Conservation (phyloP, 2,888 invertebrate genomes). For the Epirrhoe alternata region DNA sequence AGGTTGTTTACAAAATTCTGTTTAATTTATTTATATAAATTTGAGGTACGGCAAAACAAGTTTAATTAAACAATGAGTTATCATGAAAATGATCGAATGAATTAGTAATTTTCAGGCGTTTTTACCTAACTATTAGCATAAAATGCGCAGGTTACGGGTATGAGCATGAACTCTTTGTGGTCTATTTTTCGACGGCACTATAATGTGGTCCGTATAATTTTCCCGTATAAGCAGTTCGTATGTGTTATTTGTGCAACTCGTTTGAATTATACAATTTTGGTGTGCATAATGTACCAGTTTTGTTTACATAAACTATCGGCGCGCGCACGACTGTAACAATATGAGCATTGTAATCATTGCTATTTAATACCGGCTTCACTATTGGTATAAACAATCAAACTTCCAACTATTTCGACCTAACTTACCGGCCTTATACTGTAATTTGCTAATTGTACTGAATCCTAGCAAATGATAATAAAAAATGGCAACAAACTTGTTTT, state of each 20-base stretch:
- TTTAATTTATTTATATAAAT: too few species aligned
- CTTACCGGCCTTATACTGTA: not conserved
- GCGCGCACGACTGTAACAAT: conserved; percentile 25
- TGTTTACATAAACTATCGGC: conserved; percentile 37
- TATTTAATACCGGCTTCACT: conserved; percentile 7
- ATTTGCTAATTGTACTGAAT: not conserved
- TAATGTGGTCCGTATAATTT: conserved; percentile 24
- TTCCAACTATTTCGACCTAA: not conserved
- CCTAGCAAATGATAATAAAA: not conserved
- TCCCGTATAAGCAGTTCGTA: conserved; percentile 17
- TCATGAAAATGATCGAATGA: too few species aligned
- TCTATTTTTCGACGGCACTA: not conserved
- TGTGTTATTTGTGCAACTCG: conserved; percentile 29
- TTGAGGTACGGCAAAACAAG: too few species aligned
- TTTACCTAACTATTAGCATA: too few species aligned
- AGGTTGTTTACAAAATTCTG: not conserved
- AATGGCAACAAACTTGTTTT: not conserved
- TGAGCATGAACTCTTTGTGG: not conserved
- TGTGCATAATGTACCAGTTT: conserved; percentile 38
- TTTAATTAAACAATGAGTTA: too few species aligned
- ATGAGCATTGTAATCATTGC: conserved; percentile 21
- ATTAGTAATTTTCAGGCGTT: too few species aligned
- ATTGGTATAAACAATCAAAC: not conserved
- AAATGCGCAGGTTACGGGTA: not conserved
- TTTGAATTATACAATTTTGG: conserved; percentile 38